These are phyloP conservation scores for Heliconius congener DNA, from an alignment of 1,140 invertebrate species.

Conservation along the genomic window DNA sequence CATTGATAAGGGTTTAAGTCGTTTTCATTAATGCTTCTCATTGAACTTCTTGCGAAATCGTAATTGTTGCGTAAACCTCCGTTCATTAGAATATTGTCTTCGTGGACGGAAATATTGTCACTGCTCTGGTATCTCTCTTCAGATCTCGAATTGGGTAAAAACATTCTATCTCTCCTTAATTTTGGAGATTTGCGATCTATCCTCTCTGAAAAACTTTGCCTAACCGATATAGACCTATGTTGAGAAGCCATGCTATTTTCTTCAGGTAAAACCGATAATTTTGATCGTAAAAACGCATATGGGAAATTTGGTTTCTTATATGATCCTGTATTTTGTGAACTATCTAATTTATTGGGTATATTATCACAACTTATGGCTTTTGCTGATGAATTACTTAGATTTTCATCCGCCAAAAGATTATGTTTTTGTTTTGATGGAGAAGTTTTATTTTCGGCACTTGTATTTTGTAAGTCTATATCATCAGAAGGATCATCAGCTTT, in stretches of 20 bases:
- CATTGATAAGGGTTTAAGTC: constrained; percentile 56
- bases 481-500: constrained; percentile 90
- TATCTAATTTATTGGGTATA: constrained; percentile 80
- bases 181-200: constrained; percentile 77
- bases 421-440: constrained; percentile 66
- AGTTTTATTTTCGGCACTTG: constrained; percentile 68
- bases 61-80: constrained; percentile 62
- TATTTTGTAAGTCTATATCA: constrained; percentile 85
- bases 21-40: constrained; percentile 72
- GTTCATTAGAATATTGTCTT: constrained; percentile 67
- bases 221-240: constrained; percentile 67
- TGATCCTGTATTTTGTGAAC: constrained; percentile 63
- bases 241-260: constrained; percentile 84
- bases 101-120: constrained; percentile 75
- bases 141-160: constrained; percentile 64
- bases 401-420: constrained; percentile 62
- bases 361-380: constrained; percentile 86
- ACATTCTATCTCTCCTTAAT: constrained; percentile 71
- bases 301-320: constrained; percentile 86
- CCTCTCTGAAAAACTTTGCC: constrained; percentile 79
- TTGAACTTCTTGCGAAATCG: constrained; percentile 69
- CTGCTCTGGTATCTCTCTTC: constrained; percentile 79
- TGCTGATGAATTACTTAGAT: constrained; percentile 75
- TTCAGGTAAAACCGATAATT: constrained; percentile 88
- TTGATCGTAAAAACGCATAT: constrained; percentile 89